A percentile compares a stretch with the other conserved stretches of the same genome.
Evolutionary conservation across 1,140 invertebrate species (phyloP).

Genomic region (Nephila pilipes): DNA sequence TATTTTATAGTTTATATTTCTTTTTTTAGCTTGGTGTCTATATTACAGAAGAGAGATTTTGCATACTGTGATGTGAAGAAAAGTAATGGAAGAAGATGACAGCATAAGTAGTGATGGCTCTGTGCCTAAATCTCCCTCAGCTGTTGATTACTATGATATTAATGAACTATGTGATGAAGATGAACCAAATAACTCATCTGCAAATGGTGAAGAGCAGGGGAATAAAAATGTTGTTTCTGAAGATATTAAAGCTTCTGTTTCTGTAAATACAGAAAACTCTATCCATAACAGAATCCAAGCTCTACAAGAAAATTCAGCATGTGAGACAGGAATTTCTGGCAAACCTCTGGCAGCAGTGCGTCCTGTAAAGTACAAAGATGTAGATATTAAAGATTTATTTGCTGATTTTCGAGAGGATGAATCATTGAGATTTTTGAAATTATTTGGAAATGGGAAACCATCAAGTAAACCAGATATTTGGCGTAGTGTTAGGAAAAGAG

Average conservation of each 20-base stretch:
- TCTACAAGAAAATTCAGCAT: too few species aligned
- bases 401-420: constrained; percentile 90
- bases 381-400: constrained; percentile 93
- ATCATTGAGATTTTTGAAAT: constrained; percentile 93
- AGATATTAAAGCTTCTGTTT: constrained; percentile 80
- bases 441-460: constrained; percentile 95
- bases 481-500: constrained; percentile 88
- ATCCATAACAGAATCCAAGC: too few species aligned
- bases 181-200: neutral
- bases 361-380: constrained; percentile 93
- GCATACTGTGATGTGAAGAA: constrained; percentile 25
- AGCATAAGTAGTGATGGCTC: constrained; percentile 35
- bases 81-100: constrained; percentile 71
- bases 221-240: neutral
- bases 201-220: neutral
- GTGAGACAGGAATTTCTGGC: constrained; percentile 81
- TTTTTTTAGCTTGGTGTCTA: constrained; percentile 50
- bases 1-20: neutral
- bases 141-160: constrained; percentile 96
- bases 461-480: constrained; percentile 95
- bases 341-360: constrained; percentile 97
- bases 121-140: constrained; percentile 86
- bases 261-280: too few species aligned
- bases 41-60: constrained; percentile 6
- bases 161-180: constrained; percentile 90